These are phyloP conservation scores for Camponotus pennsylvanicus DNA, from an alignment of 1,140 invertebrate species.

Conservation along the genomic window DNA sequence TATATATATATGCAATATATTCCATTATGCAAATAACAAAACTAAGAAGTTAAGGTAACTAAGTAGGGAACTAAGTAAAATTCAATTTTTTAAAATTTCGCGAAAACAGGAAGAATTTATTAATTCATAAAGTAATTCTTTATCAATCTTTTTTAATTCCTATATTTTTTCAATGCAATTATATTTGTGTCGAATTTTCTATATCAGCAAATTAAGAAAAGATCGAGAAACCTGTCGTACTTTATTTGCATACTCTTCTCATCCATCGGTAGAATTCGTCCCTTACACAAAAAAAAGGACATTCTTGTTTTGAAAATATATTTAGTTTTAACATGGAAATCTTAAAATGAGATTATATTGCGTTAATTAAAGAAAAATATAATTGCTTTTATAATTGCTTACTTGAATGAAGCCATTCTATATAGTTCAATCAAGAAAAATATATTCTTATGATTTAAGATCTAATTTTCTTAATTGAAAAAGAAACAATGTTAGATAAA, in stretches of 20 bases:
- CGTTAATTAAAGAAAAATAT: no score
- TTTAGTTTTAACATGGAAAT: no score
- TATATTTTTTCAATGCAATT: neutral
- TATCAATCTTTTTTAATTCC: neutral
- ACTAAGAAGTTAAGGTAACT: neutral
- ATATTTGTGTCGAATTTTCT: neutral
- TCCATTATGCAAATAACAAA: neutral
- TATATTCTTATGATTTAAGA: no score
- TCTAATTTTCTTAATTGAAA: no score
- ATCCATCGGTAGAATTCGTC: constrained; percentile 99
- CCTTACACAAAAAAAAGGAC: constrained; percentile 86
- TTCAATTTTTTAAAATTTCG: neutral
- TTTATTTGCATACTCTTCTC: constrained; percentile 98
- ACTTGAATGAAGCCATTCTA: no score
- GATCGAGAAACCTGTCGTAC: constrained; percentile 48
- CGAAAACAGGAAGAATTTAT: neutral
- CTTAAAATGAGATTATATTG: no score
- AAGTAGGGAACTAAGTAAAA: neutral
- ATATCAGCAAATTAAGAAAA: neutral
- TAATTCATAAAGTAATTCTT: no score
- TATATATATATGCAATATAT: neutral
- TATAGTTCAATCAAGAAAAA: no score
- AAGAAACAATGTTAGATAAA: no score
- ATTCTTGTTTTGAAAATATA: no score
- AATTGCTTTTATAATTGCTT: no score